Percentiles rank a stretch among this genome's conserved stretches.
These are phyloP conservation scores for Python bivittatus DNA, from an alignment of 2,113 vertebrate species.

Conservation along the genomic window DNA sequence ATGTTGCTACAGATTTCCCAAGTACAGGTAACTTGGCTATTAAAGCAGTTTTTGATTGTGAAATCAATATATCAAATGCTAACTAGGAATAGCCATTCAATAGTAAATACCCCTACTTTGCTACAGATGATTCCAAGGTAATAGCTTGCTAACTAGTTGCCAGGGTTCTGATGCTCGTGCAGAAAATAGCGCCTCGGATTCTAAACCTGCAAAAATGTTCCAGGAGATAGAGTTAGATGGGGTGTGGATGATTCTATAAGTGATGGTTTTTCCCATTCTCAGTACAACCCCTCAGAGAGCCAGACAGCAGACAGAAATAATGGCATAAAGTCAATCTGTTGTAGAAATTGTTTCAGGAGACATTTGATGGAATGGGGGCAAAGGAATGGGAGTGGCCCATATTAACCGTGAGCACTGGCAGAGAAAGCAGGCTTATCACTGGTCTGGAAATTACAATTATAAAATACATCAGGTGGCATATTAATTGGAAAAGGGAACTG, in stretches of 20 bases:
- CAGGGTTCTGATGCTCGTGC: background rate
- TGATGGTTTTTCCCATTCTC: background rate
- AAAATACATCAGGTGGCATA: background rate
- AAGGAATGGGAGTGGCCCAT: background rate
- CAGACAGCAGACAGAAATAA: background rate
- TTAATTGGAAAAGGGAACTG: background rate
- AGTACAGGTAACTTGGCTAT: background rate
- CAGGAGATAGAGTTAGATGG: background rate
- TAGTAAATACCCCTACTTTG: background rate
- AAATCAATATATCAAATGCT: background rate
- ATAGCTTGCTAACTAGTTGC: background rate
- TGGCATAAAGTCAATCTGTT: background rate
- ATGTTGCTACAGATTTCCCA: background rate
- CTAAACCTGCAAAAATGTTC: background rate
- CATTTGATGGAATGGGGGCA: background rate
- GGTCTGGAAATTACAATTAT: background rate
- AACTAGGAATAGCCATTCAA: background rate
- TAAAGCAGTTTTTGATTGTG: background rate
- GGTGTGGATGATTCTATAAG: background rate
- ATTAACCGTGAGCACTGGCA: background rate
- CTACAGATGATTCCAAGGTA: background rate
- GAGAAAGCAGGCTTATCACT: background rate
- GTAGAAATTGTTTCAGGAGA: background rate
- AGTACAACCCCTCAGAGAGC: background rate
- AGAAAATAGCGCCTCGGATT: background rate